Base-by-base conservation (phyloP, 2,113 vertebrate genomes). In the Stercorarius parasiticus region DNA sequence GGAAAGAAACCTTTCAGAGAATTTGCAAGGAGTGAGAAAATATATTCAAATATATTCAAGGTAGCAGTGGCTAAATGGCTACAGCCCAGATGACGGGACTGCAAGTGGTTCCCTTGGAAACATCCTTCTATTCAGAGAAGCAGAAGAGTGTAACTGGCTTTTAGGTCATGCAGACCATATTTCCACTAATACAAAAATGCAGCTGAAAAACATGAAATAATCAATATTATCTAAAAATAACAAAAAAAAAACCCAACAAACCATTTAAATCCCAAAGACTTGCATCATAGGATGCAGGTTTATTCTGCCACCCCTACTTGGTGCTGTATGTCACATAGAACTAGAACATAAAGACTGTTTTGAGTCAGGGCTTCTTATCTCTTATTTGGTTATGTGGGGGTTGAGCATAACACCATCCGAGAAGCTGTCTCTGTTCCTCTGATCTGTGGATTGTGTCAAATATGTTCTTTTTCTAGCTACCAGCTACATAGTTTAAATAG, bases 21-120 rank as follows among this genome's bases (percentile, higher is more conserved):
- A 93, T 93, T 88, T 96, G 53, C 92, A 92, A 88, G 79, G 86
- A 95, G 62, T 73, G 65, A 93, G 92, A 61, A 97, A 96, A 97
- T 96, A 83, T 97, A 97, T 97, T 97, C 90, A 96, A 96, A 97
- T 95, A 83, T 96, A 97, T 97, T 97, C 93, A 94, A 95, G 95
- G 92, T 97, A 94, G 58, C 82, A 74, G 88, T 95, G 95, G 92
- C 96, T 97, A 96, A 96, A 90, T 94, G 92, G 92, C 90, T 96
- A 87, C 36, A 91, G 84, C 87, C 87, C 84, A 95, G 87, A 96
- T 91, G 95, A 97, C 82, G 96, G 81, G 81, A 71, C 87, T 94
- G 89, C 73, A 49, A 96, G 87, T 85, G 81, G 96, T 96, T 97
- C 95, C 96, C 96, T 95, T 94, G 95, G 95, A 96, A 95, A 96